A percentile compares a stretch with the other conserved stretches of the same genome.
phyloP scores from a whole-genome alignment of 2,113 vertebrate genomes.

The Oncorhynchus gorbuscha region DNA sequence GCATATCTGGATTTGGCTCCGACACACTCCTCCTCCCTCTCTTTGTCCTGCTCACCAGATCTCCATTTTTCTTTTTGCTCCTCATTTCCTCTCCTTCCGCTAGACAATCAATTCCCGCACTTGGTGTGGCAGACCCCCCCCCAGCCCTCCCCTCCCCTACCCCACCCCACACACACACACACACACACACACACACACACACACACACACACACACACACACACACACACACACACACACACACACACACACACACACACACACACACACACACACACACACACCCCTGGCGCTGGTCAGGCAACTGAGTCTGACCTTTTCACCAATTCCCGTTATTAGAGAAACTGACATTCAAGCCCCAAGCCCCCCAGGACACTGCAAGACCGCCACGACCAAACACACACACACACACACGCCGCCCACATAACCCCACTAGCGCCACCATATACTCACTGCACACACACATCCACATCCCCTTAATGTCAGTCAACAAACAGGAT shows the following conservation, averaged over 20 bases:
- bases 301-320: conserved; percentile 75
- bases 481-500: neutral
- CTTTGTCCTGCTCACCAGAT: conserved; percentile 24
- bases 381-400: conserved; percentile 27
- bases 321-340: conserved; percentile 77
- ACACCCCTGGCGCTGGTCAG: conserved; percentile 56
- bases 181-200: neutral
- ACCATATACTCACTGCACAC: conserved; percentile 21
- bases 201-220: neutral
- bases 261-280: too few relatives aligned
- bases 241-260: neutral
- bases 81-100: conserved; percentile 69
- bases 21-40: conserved; percentile 38
- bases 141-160: neutral
- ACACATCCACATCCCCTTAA: neutral
- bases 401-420: conserved; percentile 1
- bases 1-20: conserved; percentile 49
- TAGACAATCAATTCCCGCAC: conserved; percentile 75
- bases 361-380: conserved; percentile 65
- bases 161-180: too few relatives aligned
- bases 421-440: neutral
- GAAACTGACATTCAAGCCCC: conserved; percentile 78
- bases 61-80: conserved; percentile 70
- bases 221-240: neutral
- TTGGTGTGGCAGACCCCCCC: conserved; percentile 44